Evolutionary conservation across 2,888 invertebrate species (phyloP).

Genomic region (Pachydiplax longipennis): DNA sequence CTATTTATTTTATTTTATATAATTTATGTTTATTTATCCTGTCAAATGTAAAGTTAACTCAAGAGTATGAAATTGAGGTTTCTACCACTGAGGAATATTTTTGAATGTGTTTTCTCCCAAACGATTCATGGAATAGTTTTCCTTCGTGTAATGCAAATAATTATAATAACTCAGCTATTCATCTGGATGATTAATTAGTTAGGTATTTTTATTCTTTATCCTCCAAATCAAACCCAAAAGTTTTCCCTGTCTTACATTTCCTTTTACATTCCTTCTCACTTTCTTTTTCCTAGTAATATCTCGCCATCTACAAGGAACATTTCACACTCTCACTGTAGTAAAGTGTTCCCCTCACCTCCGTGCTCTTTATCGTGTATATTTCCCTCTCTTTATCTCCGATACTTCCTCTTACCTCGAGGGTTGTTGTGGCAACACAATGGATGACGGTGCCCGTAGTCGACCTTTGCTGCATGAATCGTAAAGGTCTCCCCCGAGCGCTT

Average conservation of each 20-base stretch:
- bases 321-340: background rate
- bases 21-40: no score
- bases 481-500: background rate
- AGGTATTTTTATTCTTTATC: no score
- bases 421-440: slow-evolving; percentile 40
- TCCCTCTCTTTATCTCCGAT: background rate
- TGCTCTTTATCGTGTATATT: background rate
- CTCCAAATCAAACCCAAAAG: no score
- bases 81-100: no score
- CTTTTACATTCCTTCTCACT: background rate
- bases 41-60: no score
- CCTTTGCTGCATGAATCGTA: slow-evolving; percentile 42
- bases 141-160: no score
- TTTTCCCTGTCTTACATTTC: no score
- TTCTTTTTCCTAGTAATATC: background rate
- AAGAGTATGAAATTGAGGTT: no score
- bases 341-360: background rate
- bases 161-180: no score
- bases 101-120: no score
- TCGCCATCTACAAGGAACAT: background rate
- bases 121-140: background rate
- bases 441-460: slow-evolving; percentile 28
- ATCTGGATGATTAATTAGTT: no score
- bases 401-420: background rate
- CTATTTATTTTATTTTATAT: no score